These are phyloP conservation scores for Hartigia nigra DNA, from an alignment of 2,888 invertebrate species.

Conservation along the genomic window DNA sequence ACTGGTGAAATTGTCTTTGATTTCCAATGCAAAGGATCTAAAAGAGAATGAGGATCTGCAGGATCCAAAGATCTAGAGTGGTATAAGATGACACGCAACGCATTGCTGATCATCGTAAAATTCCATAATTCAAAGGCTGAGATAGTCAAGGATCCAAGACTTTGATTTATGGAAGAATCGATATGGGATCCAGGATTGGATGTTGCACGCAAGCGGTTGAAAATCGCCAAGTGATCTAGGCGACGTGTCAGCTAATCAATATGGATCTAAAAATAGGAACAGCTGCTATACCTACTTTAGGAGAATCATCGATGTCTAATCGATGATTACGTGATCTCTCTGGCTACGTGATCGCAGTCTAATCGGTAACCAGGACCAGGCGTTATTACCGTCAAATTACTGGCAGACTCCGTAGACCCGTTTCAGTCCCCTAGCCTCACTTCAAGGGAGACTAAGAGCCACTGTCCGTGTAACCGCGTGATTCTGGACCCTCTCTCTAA, in stretches of 20 bases:
- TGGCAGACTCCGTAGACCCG: slow-evolving; percentile 19
- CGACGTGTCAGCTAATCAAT: neutral
- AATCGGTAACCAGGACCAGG: slow-evolving; percentile 23
- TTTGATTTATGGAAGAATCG: neutral
- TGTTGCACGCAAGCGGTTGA: neutral
- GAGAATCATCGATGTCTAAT: slow-evolving; percentile 21
- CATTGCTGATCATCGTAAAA: neutral
- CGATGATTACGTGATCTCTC: too few species aligned
- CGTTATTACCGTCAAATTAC: slow-evolving; percentile 25
- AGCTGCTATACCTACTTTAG: neutral
- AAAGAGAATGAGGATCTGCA: neutral
- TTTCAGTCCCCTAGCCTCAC: slow-evolving; percentile 9
- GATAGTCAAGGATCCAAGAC: neutral
- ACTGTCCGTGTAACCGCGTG: slow-evolving; percentile 8
- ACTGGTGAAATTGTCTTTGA: neutral
- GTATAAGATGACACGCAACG: neutral
- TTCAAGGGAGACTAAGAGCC: slow-evolving; percentile 13
- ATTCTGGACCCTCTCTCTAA: neutral
- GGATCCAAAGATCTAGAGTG: neutral
- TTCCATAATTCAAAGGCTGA: neutral
- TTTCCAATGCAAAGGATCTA: neutral
- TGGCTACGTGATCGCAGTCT: neutral
- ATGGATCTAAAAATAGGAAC: neutral
- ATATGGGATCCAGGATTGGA: neutral
- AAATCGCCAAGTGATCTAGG: neutral